phyloP scores from a whole-genome alignment of 2,888 invertebrate genomes.

The Gerris lacustris region DNA sequence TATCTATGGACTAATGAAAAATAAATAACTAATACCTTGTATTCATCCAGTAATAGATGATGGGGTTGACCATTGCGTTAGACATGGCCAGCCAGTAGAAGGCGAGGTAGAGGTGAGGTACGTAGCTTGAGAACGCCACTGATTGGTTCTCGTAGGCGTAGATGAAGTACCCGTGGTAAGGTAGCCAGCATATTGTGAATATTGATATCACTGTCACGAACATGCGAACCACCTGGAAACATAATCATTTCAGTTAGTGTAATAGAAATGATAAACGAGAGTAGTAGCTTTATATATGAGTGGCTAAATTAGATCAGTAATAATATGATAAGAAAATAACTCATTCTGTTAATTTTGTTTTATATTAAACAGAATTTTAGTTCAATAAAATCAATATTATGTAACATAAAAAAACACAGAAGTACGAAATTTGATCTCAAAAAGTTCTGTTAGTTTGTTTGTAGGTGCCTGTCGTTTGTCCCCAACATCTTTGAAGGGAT shows the following conservation, averaged over 20 bases:
- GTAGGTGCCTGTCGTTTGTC: too few species aligned
- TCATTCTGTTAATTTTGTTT: too few species aligned
- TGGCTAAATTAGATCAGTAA: too few species aligned
- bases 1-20: too few species aligned
- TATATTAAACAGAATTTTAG: too few species aligned
- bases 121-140: conserved; percentile 34
- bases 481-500: too few species aligned
- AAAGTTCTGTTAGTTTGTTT: too few species aligned
- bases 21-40: conserved; percentile 31
- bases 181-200: conserved; percentile 45
- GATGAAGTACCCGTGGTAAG: conserved; percentile 44
- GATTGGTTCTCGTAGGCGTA: conserved; percentile 38
- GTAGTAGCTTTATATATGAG: not conserved
- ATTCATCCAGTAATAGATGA: conserved; percentile 48
- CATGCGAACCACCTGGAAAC: conserved; percentile 42
- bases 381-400: too few species aligned
- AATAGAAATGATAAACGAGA: not conserved
- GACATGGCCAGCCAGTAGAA: conserved; percentile 47
- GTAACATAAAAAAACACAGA: too few species aligned
- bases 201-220: conserved; percentile 44
- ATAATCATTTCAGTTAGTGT: not conserved
- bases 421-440: too few species aligned
- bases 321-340: too few species aligned
- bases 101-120: conserved; percentile 42
- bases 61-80: conserved; percentile 46